Evolutionary conservation across 2,888 invertebrate species (phyloP).

Genomic region (Sarcophaga caerulescens): DNA sequence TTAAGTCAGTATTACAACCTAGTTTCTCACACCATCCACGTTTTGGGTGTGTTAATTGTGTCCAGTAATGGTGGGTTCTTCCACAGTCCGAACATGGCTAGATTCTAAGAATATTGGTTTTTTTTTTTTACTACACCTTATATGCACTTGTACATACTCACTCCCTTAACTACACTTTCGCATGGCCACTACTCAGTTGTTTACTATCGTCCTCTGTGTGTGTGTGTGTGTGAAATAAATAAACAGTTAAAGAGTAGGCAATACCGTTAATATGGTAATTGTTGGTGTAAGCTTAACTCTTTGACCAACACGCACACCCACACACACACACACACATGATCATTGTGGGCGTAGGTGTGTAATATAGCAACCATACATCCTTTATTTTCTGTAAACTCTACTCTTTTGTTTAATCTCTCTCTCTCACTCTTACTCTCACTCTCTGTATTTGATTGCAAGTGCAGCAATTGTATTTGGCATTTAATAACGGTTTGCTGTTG

Average conservation of each 20-base stretch:
- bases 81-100: no score
- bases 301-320: conserved; percentile 13
- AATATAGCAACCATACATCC: conserved; percentile 25
- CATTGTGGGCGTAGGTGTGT: conserved; percentile 48
- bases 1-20: no score
- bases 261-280: conserved; percentile 62
- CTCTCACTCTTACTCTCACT: background rate
- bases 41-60: no score
- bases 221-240: background rate
- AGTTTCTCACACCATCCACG: no score
- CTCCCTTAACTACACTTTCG: conserved; percentile 16
- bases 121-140: no score
- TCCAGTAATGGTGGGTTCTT: no score
- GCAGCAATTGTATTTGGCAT: conserved; percentile 47
- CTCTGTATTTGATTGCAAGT: conserved; percentile 7
- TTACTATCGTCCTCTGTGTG: background rate
- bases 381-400: background rate
- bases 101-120: no score
- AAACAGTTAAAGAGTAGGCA: background rate
- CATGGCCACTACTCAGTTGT: background rate
- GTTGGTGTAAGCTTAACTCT: conserved; percentile 68
- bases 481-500: conserved; percentile 52
- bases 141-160: background rate
- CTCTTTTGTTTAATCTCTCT: background rate
- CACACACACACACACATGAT: conserved; percentile 11